A percentile compares a stretch with the other conserved stretches of the same genome.
phyloP scores from a whole-genome alignment of 2,113 vertebrate species.

The Oplegnathus fasciatus region DNA sequence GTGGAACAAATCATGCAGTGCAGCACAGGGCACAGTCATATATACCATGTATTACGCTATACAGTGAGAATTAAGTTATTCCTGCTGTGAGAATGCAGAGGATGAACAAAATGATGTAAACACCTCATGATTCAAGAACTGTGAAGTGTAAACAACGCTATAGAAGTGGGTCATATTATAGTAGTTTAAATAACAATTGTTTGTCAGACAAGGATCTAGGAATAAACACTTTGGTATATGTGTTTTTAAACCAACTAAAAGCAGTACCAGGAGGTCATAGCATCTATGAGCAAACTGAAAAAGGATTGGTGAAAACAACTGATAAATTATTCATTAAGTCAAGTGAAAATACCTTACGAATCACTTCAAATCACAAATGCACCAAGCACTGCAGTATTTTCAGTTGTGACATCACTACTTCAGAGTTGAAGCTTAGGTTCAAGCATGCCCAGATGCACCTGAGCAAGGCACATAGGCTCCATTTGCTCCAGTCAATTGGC shows the following conservation, averaged over 20 bases:
- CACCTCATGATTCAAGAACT: background rate
- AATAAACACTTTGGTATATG: background rate
- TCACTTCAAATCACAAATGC: too few relatives aligned
- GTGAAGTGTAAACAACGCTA: background rate
- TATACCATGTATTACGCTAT: background rate
- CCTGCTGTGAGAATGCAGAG: background rate
- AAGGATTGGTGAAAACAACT: background rate
- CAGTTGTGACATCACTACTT: background rate
- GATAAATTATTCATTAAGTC: background rate
- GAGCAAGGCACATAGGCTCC: background rate
- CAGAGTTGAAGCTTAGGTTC: background rate
- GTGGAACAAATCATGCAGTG: conserved; percentile 26
- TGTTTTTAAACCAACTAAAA: background rate
- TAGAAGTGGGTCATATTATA: background rate
- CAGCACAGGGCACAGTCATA: background rate
- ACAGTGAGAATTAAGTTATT: background rate
- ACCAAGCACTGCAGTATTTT: background rate
- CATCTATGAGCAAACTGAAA: background rate
- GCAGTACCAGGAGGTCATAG: too few relatives aligned
- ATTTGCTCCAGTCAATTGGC: background rate
- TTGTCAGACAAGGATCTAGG: background rate
- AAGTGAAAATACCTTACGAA: background rate
- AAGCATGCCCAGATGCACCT: background rate
- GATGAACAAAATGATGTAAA: background rate
- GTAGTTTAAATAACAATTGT: background rate